Conservation (phyloP, 2,797 vertebrate species). For the Darevskia mixta region DNA sequence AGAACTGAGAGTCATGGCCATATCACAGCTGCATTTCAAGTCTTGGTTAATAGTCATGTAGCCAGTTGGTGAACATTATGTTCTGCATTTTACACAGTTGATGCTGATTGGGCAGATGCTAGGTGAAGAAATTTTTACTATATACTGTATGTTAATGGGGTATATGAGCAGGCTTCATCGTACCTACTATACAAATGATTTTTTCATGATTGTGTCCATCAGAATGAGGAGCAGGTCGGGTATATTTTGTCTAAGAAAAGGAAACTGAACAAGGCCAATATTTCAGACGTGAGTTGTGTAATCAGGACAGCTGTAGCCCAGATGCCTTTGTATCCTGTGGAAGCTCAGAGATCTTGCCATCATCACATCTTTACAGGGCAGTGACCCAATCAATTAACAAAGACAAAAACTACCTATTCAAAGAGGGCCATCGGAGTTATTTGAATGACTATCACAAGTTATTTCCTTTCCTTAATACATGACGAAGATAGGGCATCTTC, state of each 20-base stretch:
- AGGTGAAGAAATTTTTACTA: conserved; percentile 24
- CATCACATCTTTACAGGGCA: background rate
- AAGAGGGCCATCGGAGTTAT: background rate
- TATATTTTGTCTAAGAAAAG: background rate
- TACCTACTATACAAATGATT: conserved; percentile 10
- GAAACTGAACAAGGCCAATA: conserved; percentile 28
- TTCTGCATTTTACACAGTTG: background rate
- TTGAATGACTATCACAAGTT: conserved; percentile 6
- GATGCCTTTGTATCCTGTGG: background rate
- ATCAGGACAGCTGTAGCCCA: conserved; percentile 35
- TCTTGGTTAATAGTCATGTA: background rate
- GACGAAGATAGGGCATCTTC: background rate
- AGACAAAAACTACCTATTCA: background rate
- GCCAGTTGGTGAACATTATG: background rate
- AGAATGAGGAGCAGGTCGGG: conserved; percentile 1
- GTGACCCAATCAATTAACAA: background rate
- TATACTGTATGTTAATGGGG: background rate
- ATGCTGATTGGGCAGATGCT: conserved; percentile 13
- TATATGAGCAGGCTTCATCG: conserved; percentile 23
- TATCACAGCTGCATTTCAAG: background rate
- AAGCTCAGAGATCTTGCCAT: background rate
- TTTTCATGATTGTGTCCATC: conserved; percentile 33
- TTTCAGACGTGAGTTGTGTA: conserved; percentile 29
- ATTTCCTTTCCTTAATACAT: conserved; percentile 7
- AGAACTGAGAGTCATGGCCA: background rate